These are phyloP conservation scores for Danaus chrysippus DNA, from an alignment of 2,888 invertebrate species.

Conservation along the genomic window DNA sequence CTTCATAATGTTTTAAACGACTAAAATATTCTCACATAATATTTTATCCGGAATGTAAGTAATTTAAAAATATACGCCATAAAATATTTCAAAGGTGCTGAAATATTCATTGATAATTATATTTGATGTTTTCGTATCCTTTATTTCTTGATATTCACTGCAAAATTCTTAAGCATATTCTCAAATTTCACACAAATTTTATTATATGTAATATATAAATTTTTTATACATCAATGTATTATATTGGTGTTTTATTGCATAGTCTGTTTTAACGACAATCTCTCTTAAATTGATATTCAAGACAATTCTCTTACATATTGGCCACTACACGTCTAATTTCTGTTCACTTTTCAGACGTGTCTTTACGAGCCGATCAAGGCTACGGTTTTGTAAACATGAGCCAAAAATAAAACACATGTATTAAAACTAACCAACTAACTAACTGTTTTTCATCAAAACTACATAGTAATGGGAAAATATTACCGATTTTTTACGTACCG, in stretches of 20 bases:
- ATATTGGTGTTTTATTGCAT: background rate
- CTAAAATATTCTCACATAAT: too few relatives aligned
- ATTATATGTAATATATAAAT: background rate
- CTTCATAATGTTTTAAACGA: too few relatives aligned
- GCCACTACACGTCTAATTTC: background rate
- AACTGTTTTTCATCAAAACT: background rate
- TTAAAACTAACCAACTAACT: background rate
- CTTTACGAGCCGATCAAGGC: background rate
- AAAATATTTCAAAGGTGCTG: too few relatives aligned
- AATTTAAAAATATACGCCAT: too few relatives aligned
- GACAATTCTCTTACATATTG: background rate
- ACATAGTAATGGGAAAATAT: background rate
- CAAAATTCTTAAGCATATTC: too few relatives aligned
- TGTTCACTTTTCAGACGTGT: background rate
- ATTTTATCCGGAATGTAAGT: too few relatives aligned
- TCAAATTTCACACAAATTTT: too few relatives aligned
- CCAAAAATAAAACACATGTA: background rate
- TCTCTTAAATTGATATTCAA: conserved; percentile 2
- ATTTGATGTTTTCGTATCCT: too few relatives aligned
- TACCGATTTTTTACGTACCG: too few relatives aligned
- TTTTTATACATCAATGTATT: background rate
- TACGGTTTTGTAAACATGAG: background rate
- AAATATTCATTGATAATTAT: too few relatives aligned
- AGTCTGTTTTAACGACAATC: background rate
- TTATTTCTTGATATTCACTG: too few relatives aligned